These are phyloP conservation scores for Dryoscopus gambensis DNA, from an alignment of 2,113 vertebrate genomes.

Conservation along the genomic window DNA sequence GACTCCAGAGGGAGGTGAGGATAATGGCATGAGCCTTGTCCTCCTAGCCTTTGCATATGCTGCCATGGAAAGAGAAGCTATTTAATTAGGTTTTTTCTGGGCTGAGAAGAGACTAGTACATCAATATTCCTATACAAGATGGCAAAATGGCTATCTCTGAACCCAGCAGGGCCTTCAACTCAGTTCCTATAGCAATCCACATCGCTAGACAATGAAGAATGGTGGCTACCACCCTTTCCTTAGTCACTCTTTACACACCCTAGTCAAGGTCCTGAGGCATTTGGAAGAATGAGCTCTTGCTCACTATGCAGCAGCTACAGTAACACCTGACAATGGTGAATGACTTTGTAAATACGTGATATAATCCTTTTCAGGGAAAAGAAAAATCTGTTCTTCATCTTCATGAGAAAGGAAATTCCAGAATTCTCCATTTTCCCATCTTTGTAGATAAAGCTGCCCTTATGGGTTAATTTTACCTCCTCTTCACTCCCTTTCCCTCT, in stretches of 20 bases:
- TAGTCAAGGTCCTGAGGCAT: neutral
- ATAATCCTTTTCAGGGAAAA: neutral
- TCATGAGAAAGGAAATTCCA: neutral
- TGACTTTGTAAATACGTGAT: neutral
- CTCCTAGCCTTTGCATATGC: neutral
- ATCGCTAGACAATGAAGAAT: neutral
- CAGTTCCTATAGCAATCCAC: neutral
- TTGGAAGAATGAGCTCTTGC: neutral
- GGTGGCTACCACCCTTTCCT: neutral
- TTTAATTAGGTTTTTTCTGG: neutral
- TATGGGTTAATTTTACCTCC: neutral
- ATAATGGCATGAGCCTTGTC: rapidly evolving
- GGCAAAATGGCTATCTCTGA: neutral
- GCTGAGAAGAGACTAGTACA: neutral
- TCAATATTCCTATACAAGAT: neutral
- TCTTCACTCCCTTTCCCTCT: neutral
- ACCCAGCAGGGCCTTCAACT: neutral
- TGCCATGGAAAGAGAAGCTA: neutral
- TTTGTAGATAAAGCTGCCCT: neutral
- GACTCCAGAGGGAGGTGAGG: neutral
- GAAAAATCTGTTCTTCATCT: neutral
- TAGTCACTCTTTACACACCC: neutral
- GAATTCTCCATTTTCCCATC: neutral
- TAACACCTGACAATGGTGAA: neutral
- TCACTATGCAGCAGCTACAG: neutral